phyloP scores from a whole-genome alignment of 2,113 vertebrate genomes.

The Nannospalax galili region DNA sequence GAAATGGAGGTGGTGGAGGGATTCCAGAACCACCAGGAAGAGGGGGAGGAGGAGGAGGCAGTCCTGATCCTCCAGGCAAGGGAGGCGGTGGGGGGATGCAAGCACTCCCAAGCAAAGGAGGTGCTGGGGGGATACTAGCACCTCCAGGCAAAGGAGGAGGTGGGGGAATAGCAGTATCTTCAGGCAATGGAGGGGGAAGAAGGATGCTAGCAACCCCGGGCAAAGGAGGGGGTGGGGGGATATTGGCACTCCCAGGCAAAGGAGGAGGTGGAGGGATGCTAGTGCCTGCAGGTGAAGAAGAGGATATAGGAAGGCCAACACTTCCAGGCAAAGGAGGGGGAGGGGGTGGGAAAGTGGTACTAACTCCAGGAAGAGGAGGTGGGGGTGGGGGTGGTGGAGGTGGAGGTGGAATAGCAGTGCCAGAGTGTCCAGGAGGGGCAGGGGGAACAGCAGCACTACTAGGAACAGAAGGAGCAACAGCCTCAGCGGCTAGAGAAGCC shows the following conservation, averaged over 20 bases:
- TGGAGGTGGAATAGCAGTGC: slow-evolving; percentile 71
- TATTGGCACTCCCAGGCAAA: not conserved
- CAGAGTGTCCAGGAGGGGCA: slow-evolving; percentile 74
- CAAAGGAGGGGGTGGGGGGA: slow-evolving; percentile 74
- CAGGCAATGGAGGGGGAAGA: slow-evolving; percentile 63
- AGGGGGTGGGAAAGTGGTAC: not conserved
- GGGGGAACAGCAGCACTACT: slow-evolving; percentile 63
- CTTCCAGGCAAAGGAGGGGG: slow-evolving; percentile 78
- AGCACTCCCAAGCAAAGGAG: slow-evolving; percentile 57
- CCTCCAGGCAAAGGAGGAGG: slow-evolving; percentile 75
- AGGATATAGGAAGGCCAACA: slow-evolving; percentile 21
- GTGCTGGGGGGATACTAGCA: slow-evolving; percentile 56
- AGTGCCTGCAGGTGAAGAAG: slow-evolving; percentile 61
- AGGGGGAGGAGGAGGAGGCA: slow-evolving; percentile 82
- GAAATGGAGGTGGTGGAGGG: slow-evolving; percentile 83
- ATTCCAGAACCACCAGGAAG: slow-evolving; percentile 80
- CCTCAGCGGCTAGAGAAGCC: slow-evolving; percentile 77
- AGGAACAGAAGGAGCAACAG: slow-evolving; percentile 79
- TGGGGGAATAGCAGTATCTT: not conserved
- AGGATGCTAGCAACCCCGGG: slow-evolving; percentile 67
- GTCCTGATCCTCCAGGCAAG: slow-evolving; percentile 72
- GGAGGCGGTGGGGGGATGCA: slow-evolving; percentile 79
- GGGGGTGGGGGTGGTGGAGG: slow-evolving; percentile 77
- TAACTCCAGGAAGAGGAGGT: not conserved
- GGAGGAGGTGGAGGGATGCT: slow-evolving; percentile 72